A percentile compares a stretch with the other conserved stretches of the same genome.
phyloP scores from a whole-genome alignment of 2,888 invertebrate genomes.

The Tipula lateralis region DNA sequence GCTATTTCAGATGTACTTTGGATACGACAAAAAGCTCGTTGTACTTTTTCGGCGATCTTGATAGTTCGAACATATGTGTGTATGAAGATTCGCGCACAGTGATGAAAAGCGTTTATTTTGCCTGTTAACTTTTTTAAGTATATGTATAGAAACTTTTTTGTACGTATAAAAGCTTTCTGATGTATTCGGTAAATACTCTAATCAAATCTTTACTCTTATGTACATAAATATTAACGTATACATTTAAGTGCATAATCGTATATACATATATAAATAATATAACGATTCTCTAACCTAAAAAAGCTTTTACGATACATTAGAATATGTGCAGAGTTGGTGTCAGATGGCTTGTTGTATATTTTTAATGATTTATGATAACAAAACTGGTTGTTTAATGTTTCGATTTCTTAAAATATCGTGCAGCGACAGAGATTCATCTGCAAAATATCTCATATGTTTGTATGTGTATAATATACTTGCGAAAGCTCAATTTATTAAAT shows the following conservation, averaged over 20 bases:
- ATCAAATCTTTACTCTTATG: neutral
- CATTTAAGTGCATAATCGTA: conserved; percentile 2
- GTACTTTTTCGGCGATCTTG: too few relatives aligned
- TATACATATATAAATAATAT: neutral
- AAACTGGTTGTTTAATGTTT: neutral
- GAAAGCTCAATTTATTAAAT: too few relatives aligned
- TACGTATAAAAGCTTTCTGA: neutral
- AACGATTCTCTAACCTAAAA: neutral
- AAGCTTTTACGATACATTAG: neutral
- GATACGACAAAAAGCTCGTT: too few relatives aligned
- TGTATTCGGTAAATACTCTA: neutral
- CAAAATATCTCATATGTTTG: too few relatives aligned
- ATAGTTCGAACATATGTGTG: neutral
- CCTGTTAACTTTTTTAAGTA: neutral
- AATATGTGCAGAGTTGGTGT: neutral
- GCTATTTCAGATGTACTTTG: neutral
- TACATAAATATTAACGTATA: neutral
- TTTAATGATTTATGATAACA: neutral
- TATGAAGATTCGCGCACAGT: neutral
- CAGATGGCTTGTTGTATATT: neutral
- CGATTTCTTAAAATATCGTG: neutral
- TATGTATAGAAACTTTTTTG: neutral
- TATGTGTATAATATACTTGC: too few relatives aligned
- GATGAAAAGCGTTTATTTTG: neutral
- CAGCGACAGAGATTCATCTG: neutral